Conservation (phyloP, 2,797 vertebrate species). For the Anguilla obscura region DNA sequence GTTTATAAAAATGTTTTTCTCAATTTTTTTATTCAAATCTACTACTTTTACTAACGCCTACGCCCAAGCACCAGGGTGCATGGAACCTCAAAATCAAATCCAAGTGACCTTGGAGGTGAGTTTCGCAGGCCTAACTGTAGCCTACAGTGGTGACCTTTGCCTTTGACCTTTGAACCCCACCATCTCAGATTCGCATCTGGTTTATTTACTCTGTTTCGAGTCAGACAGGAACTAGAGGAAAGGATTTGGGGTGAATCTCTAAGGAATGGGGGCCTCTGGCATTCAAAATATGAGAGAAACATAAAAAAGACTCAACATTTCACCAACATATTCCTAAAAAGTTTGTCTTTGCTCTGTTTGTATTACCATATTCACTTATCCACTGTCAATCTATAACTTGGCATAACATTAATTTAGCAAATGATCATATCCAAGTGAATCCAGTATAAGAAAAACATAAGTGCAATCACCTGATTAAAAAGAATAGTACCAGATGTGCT, state of each 20-base stretch:
- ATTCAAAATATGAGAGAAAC: conserved; percentile 51
- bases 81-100: conserved; percentile 67
- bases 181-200: conserved; percentile 57
- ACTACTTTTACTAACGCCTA: not conserved
- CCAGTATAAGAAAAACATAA: too few species aligned
- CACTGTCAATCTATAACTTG: not conserved
- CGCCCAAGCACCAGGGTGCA: conserved; percentile 53
- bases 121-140: conserved; percentile 70
- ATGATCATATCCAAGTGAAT: too few species aligned
- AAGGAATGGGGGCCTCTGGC: conserved; percentile 51
- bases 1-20: not conserved
- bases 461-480: too few species aligned
- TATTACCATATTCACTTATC: too few species aligned
- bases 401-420: too few species aligned
- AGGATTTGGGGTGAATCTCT: conserved; percentile 49
- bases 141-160: conserved; percentile 62
- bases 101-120: conserved; percentile 57
- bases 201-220: conserved; percentile 68
- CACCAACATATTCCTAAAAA: not conserved
- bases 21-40: not conserved
- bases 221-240: conserved; percentile 62
- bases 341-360: too few species aligned
- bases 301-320: conserved; percentile 61
- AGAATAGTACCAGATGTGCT: too few species aligned
- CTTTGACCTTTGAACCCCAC: conserved; percentile 68